Conservation (phyloP, 35 echinoderm and acorn worm genomes). For the Hemicentrotus pulcherrimus region DNA sequence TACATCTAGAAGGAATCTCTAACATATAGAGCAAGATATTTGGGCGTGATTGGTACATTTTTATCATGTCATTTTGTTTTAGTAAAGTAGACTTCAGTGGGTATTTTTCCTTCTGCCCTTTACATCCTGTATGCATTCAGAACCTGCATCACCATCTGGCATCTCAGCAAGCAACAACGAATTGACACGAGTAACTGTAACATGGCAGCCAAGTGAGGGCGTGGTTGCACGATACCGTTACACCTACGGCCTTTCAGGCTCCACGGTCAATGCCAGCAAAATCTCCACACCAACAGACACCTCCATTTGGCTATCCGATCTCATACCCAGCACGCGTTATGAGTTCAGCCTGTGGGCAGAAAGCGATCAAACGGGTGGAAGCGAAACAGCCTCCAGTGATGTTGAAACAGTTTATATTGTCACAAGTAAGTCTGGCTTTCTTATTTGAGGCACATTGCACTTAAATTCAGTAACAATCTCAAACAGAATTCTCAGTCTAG, state of each 20-base stretch:
- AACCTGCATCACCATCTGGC: not conserved
- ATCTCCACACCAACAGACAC: not conserved
- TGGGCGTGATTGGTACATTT: no score
- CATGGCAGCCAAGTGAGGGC: constrained; percentile 21
- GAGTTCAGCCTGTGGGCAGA: not conserved
- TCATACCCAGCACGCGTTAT: not conserved
- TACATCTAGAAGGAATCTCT: no score
- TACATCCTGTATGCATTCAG: not conserved
- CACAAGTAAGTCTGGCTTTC: not conserved
- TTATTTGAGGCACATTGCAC: not conserved
- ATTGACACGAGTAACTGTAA: not conserved
- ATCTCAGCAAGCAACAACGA: not conserved
- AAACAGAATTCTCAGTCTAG: no score
- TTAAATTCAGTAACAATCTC: no score
- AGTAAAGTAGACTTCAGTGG: no score
- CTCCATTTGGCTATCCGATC: not conserved
- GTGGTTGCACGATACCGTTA: not conserved
- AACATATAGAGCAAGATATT: no score
- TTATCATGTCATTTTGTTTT: no score
- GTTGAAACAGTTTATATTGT: not conserved
- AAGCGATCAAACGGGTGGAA: not conserved
- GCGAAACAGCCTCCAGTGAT: not conserved
- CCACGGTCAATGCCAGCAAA: not conserved
- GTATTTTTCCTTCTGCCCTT: no score
- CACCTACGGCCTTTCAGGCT: not conserved